Evolutionary conservation across 2,888 invertebrate species (phyloP).

Genomic region (Tiphia femorata): DNA sequence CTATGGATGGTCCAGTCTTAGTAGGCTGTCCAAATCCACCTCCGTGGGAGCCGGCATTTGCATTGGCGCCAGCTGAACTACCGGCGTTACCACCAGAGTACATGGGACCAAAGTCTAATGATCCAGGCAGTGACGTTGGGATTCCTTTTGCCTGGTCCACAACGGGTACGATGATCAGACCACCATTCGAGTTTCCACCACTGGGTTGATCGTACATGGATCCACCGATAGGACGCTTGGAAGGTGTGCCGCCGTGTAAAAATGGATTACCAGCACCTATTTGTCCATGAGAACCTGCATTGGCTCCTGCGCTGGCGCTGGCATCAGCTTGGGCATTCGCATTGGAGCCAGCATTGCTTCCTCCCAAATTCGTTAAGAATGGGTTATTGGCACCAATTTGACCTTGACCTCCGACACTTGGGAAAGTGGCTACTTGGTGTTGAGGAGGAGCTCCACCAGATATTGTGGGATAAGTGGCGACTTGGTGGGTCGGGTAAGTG

Average conservation of each 20-base stretch:
- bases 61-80: not conserved
- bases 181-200: too few relatives aligned
- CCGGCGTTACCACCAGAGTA: not conserved
- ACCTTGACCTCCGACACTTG: conserved; percentile 5
- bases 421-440: not conserved
- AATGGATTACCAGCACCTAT: not conserved
- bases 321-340: conserved; percentile 22
- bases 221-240: too few relatives aligned
- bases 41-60: not conserved
- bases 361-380: not conserved
- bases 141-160: conserved; percentile 4
- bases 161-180: too few relatives aligned
- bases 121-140: conserved; percentile 4
- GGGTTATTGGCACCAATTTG: too few relatives aligned
- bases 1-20: too few relatives aligned
- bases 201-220: too few relatives aligned
- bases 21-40: not conserved
- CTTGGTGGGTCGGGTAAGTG: too few relatives aligned
- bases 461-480: too few relatives aligned
- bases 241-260: too few relatives aligned
- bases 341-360: conserved; percentile 19
- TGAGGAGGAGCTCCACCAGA: not conserved
- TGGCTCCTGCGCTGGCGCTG: conserved; percentile 12
- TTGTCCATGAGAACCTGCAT: conserved; percentile 16
- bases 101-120: too few relatives aligned